Percentiles rank a stretch among this genome's conserved stretches.
These are phyloP conservation scores for Eupithecia inturbata DNA, from an alignment of 2,888 invertebrate species.

Conservation along the genomic window DNA sequence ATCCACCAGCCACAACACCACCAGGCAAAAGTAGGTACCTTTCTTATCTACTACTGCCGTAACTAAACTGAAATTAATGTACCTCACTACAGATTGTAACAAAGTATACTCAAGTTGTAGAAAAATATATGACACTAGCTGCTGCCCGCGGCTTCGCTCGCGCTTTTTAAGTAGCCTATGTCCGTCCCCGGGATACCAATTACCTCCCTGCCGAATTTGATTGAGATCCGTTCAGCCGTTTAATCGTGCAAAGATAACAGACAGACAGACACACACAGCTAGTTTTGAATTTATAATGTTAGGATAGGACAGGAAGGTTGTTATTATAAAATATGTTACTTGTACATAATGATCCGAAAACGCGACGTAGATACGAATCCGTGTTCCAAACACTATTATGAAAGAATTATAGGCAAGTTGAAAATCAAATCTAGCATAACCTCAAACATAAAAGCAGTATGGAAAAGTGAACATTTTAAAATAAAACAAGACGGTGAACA, in stretches of 20 bases:
- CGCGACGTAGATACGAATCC: background rate
- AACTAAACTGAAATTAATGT: no score
- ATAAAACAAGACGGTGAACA: conserved; percentile 44
- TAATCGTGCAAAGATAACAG: no score
- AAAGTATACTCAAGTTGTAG: background rate
- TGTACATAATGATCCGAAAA: background rate
- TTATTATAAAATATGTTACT: background rate
- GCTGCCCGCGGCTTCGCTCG: no score
- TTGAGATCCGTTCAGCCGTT: no score
- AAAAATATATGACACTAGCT: background rate
- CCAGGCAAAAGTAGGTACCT: background rate
- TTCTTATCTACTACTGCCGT: background rate
- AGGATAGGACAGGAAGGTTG: no score
- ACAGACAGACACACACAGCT: no score
- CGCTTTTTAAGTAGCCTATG: no score
- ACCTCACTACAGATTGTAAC: background rate
- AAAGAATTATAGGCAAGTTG: background rate
- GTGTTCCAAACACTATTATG: background rate
- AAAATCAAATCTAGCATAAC: background rate
- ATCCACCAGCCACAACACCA: background rate
- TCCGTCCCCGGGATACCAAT: no score
- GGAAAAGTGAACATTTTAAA: conserved; percentile 38
- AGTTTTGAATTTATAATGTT: no score
- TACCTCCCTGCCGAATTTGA: no score
- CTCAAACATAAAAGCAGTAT: conserved; percentile 1